Conservation (phyloP, 2,888 invertebrate genomes). For the Tetragonula carbonaria region DNA sequence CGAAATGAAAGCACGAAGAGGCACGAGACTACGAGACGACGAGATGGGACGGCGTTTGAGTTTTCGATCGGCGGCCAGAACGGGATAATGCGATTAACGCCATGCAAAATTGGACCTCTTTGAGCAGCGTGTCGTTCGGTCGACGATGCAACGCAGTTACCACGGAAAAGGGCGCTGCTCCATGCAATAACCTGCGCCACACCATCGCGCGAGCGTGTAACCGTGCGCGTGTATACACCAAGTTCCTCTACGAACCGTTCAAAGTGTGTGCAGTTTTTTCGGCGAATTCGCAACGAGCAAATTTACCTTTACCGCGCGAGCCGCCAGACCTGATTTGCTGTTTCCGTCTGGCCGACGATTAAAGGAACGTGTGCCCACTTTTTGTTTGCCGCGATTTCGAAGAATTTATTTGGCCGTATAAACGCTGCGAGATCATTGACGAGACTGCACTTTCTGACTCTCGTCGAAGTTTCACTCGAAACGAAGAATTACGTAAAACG, state of each 20-base stretch:
- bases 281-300: slow-evolving; percentile 66
- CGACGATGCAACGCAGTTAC: slow-evolving; percentile 73
- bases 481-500: background rate
- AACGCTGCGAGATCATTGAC: slow-evolving; percentile 20
- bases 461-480: background rate
- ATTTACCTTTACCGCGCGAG: slow-evolving; percentile 55
- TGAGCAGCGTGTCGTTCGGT: slow-evolving; percentile 75
- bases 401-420: slow-evolving; percentile 23
- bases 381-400: slow-evolving; percentile 38
- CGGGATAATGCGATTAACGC: slow-evolving; percentile 77
- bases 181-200: slow-evolving; percentile 69
- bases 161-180: slow-evolving; percentile 67
- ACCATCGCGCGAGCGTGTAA: slow-evolving; percentile 13
- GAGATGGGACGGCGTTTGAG: slow-evolving; percentile 62
- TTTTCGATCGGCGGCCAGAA: slow-evolving; percentile 68
- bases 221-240: slow-evolving; percentile 34
- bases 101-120: slow-evolving; percentile 78
- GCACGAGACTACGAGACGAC: slow-evolving; percentile 33
- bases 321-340: slow-evolving; percentile 51
- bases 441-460: background rate
- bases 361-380: slow-evolving; percentile 36
- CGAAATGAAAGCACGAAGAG: slow-evolving; percentile 53
- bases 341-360: slow-evolving; percentile 56
- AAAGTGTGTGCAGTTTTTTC: slow-evolving; percentile 70
- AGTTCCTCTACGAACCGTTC: slow-evolving; percentile 27